Conservation (phyloP, 2,113 vertebrate genomes). For the Phasianus colchicus region DNA sequence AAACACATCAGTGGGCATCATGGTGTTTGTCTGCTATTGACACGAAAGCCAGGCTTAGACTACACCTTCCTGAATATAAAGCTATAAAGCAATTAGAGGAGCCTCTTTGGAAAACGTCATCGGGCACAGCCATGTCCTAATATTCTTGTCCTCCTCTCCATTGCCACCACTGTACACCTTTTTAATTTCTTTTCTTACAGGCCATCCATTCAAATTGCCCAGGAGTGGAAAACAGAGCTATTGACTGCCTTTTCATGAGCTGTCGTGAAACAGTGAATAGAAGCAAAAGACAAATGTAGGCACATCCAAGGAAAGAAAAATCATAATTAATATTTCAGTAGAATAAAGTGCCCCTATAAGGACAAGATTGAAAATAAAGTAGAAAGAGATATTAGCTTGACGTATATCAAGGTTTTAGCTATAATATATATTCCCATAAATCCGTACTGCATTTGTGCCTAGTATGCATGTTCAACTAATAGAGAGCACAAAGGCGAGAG, state of each 20-base stretch:
- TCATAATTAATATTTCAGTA: conserved; percentile 66
- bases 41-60: background rate
- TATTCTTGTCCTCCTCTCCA: background rate
- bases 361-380: background rate
- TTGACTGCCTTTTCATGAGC: conserved; percentile 1
- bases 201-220: background rate
- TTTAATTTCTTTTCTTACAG: background rate
- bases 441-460: background rate
- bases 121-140: background rate
- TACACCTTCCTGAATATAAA: background rate
- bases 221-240: conserved; percentile 12
- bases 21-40: background rate
- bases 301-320: conserved; percentile 19
- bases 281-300: conserved; percentile 47
- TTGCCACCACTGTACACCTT: background rate
- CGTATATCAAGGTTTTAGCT: background rate
- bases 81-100: conserved; percentile 13
- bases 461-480: background rate
- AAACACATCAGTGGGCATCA: background rate
- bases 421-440: background rate
- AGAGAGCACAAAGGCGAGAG: background rate
- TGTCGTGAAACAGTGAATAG: conserved; percentile 38
- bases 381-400: conserved; percentile 9
- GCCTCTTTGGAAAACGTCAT: conserved; percentile 13
- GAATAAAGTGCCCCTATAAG: conserved; percentile 28